These are phyloP conservation scores for Melinopterus prodromus DNA, from an alignment of 2,888 invertebrate species.

Conservation along the genomic window DNA sequence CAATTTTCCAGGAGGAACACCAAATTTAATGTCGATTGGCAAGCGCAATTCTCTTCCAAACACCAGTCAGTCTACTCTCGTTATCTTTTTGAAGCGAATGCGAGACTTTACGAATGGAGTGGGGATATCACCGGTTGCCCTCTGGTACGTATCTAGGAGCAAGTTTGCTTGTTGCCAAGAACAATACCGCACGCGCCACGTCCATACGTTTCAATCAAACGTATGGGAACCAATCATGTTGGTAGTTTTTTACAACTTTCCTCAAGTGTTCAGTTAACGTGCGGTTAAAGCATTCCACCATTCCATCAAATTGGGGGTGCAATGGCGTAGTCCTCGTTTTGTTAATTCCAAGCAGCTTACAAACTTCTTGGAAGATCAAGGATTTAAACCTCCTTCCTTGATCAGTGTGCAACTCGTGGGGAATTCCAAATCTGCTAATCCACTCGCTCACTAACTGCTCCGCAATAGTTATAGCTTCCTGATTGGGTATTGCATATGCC, in stretches of 20 bases:
- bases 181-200: no score
- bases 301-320: constrained; percentile 49
- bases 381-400: constrained; percentile 41
- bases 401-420: constrained; percentile 44
- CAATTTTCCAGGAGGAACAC: background rate
- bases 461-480: constrained; percentile 49
- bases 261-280: constrained; percentile 37
- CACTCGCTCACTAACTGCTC: constrained; percentile 42
- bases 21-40: constrained; percentile 9
- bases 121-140: no score
- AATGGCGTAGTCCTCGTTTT: constrained; percentile 47
- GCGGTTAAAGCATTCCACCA: constrained; percentile 47
- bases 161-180: no score
- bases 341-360: constrained; percentile 24
- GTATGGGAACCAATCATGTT: constrained; percentile 33
- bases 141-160: no score
- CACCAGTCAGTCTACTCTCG: no score
- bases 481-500: constrained; percentile 49
- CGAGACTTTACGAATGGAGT: no score
- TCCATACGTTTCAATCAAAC: no score
- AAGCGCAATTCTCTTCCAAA: constrained; percentile 12
- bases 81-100: no score
- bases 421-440: constrained; percentile 41
- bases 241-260: constrained; percentile 23
- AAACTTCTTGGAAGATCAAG: background rate